Percentiles rank a stretch among this genome's conserved stretches.
Evolutionary conservation across 2,888 invertebrate genomes (phyloP).

Genomic region (Hypomecis punctinalis): DNA sequence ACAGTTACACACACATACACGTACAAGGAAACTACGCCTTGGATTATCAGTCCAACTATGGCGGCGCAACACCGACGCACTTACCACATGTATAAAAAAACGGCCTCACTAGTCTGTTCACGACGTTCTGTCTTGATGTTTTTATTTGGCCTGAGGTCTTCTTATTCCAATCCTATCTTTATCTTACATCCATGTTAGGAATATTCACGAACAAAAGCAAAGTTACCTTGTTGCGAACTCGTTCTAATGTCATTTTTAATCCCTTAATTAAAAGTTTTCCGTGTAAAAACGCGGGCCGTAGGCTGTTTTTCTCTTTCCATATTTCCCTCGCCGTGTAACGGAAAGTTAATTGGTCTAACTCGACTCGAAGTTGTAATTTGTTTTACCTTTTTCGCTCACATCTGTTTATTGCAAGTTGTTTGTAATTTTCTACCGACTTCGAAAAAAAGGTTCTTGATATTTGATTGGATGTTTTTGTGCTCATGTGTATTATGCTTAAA

Average conservation of each 20-base stretch:
- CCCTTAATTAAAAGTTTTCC: constrained; percentile 83
- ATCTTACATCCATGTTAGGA: constrained; percentile 38
- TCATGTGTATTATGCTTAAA: too few relatives aligned
- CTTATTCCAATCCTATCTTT: too few relatives aligned
- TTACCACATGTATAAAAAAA: too few relatives aligned
- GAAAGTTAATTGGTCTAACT: constrained; percentile 83
- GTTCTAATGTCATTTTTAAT: constrained; percentile 83
- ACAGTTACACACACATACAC: too few relatives aligned
- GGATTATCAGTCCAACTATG: too few relatives aligned
- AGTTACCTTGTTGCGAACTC: constrained; percentile 77
- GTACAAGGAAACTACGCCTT: too few relatives aligned
- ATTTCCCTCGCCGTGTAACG: constrained; percentile 78
- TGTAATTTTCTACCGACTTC: constrained; percentile 46
- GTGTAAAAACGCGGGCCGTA: constrained; percentile 71
- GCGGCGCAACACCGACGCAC: too few relatives aligned
- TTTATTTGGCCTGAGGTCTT: too few relatives aligned
- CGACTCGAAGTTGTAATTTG: constrained; percentile 81
- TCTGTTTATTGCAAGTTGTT: constrained; percentile 75
- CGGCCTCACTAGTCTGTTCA: too few relatives aligned
- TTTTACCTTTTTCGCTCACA: constrained; percentile 73
- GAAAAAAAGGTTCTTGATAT: too few relatives aligned
- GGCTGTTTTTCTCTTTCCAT: constrained; percentile 82
- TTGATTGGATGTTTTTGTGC: too few relatives aligned
- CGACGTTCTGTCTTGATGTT: too few relatives aligned
- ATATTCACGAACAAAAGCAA: constrained; percentile 67